Evolutionary conservation across 2,888 invertebrate species (phyloP).

Genomic region (Dinocampus coccinellae): DNA sequence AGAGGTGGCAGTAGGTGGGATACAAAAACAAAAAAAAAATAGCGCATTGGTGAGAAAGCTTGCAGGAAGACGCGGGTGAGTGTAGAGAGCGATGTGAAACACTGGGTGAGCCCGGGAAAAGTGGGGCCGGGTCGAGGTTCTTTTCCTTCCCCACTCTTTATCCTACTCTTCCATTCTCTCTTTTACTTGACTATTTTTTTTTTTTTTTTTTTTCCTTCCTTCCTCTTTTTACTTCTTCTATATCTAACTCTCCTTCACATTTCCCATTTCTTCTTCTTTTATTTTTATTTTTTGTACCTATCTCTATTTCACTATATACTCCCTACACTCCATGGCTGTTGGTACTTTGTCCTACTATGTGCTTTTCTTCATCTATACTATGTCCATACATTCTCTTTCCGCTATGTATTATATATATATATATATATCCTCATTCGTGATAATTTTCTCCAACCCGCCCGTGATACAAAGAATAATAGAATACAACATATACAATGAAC

Average conservation of each 20-base stretch:
- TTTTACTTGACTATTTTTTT: background rate
- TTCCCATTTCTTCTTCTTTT: background rate
- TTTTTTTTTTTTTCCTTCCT: slow-evolving; percentile 8
- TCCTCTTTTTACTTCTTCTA: slow-evolving; percentile 8
- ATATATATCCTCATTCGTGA: background rate
- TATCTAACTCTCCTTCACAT: background rate
- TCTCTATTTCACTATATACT: slow-evolving; percentile 27
- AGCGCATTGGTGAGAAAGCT: slow-evolving; percentile 3
- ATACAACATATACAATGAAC: background rate
- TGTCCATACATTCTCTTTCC: background rate
- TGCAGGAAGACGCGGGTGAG: slow-evolving; percentile 11
- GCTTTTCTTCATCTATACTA: background rate
- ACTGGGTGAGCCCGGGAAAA: slow-evolving; percentile 34
- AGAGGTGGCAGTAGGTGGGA: too few relatives aligned
- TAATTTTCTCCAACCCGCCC: slow-evolving; percentile 4
- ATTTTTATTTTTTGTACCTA: background rate
- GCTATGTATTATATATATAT: background rate
- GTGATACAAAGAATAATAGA: slow-evolving; percentile 25
- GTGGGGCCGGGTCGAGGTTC: slow-evolving; percentile 38
- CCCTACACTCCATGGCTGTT: slow-evolving; percentile 36
- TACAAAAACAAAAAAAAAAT: background rate
- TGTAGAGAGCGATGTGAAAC: slow-evolving; percentile 12
- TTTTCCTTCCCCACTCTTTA: slow-evolving; percentile 29
- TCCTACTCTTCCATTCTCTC: background rate
- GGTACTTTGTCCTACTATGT: slow-evolving; percentile 28